Conservation (phyloP, 2,797 vertebrate species). For the Aselliscus stoliczkanus region DNA sequence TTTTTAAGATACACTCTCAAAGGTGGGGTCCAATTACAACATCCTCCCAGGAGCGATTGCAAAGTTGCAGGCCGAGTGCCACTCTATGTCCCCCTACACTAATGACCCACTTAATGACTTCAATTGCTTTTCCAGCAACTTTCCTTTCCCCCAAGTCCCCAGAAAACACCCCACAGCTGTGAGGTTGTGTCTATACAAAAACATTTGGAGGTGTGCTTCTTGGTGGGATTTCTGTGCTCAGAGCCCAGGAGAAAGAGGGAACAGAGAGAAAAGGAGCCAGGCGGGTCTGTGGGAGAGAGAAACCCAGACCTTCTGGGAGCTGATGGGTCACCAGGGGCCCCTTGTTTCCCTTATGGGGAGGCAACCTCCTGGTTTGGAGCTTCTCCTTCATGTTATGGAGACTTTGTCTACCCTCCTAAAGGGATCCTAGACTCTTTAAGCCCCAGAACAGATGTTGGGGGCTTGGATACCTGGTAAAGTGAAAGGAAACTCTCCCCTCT, state of each 20-base stretch:
- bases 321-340: fast-evolving
- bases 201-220: not conserved
- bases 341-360: fast-evolving
- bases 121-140: fast-evolving
- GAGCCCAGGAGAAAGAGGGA: not conserved
- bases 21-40: not conserved
- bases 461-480: not conserved
- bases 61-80: not conserved
- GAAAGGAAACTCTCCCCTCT: not conserved
- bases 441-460: not conserved
- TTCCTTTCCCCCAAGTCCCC: not conserved
- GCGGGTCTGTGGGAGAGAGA: not conserved
- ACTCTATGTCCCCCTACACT: fast-evolving
- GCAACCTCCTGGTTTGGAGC: not conserved
- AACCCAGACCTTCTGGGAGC: not conserved
- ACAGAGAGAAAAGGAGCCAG: not conserved
- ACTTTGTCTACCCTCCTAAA: not conserved
- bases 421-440: not conserved
- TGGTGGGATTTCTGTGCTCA: not conserved
- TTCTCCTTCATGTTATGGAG: not conserved
- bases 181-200: not conserved
- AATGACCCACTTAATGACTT: not conserved
- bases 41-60: fast-evolving
- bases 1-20: not conserved
- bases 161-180: not conserved